Conservation (phyloP, 2,113 vertebrate species). For the Dromaius novaehollandiae region DNA sequence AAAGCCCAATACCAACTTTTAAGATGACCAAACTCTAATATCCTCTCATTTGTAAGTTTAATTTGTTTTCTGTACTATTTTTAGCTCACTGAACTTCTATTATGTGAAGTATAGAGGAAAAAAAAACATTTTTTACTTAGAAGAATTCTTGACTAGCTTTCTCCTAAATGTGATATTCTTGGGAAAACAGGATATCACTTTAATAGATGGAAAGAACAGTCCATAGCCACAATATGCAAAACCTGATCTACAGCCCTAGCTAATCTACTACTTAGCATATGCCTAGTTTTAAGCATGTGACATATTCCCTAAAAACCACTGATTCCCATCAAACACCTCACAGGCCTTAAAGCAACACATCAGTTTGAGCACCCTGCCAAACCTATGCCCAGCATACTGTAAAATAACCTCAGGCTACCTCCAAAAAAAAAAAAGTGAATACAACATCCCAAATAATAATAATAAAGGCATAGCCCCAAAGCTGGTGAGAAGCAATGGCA, state of each 20-base stretch:
- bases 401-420: neutral
- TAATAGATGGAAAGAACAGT: slow-evolving; percentile 62
- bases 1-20: slow-evolving; percentile 57
- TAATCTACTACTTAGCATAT: neutral
- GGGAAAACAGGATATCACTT: slow-evolving; percentile 69
- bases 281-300: neutral
- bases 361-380: neutral
- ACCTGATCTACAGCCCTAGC: slow-evolving; percentile 38
- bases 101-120: slow-evolving; percentile 40
- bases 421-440: neutral
- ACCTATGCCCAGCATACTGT: neutral
- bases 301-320: neutral
- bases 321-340: neutral
- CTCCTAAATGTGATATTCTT: slow-evolving; percentile 66
- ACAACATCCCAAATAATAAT: neutral
- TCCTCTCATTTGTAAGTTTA: slow-evolving; percentile 65
- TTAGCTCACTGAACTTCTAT: slow-evolving; percentile 51
- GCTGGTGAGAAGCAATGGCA: neutral
- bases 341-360: neutral
- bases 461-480: neutral
- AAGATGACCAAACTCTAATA: slow-evolving; percentile 52
- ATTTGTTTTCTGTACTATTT: slow-evolving; percentile 67
- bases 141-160: slow-evolving; percentile 47
- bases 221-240: slow-evolving; percentile 56
- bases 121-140: neutral